Evolutionary conservation across 2,113 vertebrate species (phyloP), one percentile per base, ranked within the genome.

Genomic region (Morone chrysops): DNA sequence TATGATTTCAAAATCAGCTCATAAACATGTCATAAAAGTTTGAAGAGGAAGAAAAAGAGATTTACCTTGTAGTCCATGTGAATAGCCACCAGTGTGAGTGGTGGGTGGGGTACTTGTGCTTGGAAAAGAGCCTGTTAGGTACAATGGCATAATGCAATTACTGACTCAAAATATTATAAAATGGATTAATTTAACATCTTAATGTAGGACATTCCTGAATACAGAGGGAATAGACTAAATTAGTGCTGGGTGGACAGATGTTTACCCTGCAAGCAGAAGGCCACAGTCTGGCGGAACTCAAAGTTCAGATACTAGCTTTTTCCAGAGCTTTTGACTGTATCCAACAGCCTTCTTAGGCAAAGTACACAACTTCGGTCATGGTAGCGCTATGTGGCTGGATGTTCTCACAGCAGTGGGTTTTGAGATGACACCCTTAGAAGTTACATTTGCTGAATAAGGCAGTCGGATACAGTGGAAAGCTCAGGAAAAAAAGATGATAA

Each of bases 31-130:
- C 8, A 53, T 13, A 56, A 41, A 2, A 25, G 51, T 57, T 38
- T 43, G 12, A 18, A 41, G 65, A 3, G 8, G 25, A 70, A 16
- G 31, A 50, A 11, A 43, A 45, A 36, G 0, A 25, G 4, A 62
- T 25, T 48, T n/a, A 80, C 78, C 47, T 13, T 20, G 25, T 25
- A 2, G 0, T 56, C 0, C 2, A 43, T 14, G 50, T 60, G 0
- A 22, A 4, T 0, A 1, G 40, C 0, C 22, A 10, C 0, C 11
- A 47, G 2, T 45, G 57, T n/a, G 17, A 68, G 0, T 1, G 7
- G 1, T 8, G 38, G 6, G n/a, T 45, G 48, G 7, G 5, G 3
- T 4, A 18, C 8, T 38, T 56, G 16, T 0, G 38, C 4, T 40
- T 18, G 54, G 7, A 2, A 18, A 1, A 56, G 18, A 56, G 6